phyloP scores from a whole-genome alignment of 2,797 vertebrate genomes.

The Petrocephalus schoutedeni region DNA sequence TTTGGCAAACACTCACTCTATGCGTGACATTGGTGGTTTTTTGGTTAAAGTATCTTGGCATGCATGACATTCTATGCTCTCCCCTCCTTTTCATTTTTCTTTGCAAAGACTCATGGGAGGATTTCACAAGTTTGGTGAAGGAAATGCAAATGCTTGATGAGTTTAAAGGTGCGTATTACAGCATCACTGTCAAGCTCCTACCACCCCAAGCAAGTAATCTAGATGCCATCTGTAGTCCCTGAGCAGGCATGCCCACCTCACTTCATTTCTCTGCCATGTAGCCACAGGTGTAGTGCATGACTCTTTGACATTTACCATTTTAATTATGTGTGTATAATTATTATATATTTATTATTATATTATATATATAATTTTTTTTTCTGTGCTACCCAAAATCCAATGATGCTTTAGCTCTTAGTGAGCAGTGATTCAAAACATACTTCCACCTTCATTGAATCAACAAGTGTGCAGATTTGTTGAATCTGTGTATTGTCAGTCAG shows the following conservation, averaged over 20 bases:
- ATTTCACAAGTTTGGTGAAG: slow-evolving; percentile 87
- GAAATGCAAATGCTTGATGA: slow-evolving; percentile 76
- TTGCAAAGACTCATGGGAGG: slow-evolving; percentile 90
- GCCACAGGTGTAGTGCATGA: slow-evolving; percentile 4
- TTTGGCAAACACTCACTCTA: slow-evolving; percentile 2
- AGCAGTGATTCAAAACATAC: background rate
- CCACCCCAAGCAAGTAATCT: background rate
- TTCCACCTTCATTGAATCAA: background rate
- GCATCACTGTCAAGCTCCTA: slow-evolving; percentile 24
- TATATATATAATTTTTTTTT: background rate
- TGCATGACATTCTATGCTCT: slow-evolving; percentile 68
- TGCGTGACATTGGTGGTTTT: background rate
- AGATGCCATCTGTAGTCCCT: background rate
- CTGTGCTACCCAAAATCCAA: background rate
- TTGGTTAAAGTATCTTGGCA: slow-evolving; percentile 53
- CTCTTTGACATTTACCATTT: background rate
- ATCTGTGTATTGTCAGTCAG: background rate
- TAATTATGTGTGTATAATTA: too few relatives aligned
- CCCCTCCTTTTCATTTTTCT: slow-evolving; percentile 70
- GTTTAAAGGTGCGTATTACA: slow-evolving; percentile 72
- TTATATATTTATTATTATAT: too few relatives aligned
- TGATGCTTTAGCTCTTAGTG: background rate
- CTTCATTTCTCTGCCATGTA: background rate
- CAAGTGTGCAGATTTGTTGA: background rate
- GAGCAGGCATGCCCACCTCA: slow-evolving; percentile 14